Conservation (phyloP, 2,797 vertebrate species). For the Apogon hyalosoma region DNA sequence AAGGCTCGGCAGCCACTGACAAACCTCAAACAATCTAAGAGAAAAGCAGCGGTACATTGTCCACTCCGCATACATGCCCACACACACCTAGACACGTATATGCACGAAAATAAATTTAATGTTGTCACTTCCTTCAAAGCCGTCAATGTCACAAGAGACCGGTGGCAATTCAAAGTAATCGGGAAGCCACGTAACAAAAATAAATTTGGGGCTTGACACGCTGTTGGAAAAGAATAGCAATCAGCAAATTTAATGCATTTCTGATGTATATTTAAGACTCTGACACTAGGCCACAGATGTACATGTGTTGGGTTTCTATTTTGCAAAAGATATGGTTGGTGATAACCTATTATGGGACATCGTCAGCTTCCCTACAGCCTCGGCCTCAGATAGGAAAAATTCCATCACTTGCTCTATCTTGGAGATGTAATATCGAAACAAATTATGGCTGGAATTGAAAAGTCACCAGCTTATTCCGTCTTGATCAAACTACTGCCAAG, state of each 20-base stretch:
- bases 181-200: constrained; percentile 86
- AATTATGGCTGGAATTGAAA: constrained; percentile 99
- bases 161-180: constrained; percentile 93
- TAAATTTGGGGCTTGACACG: constrained; percentile 90
- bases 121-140: constrained; percentile 83
- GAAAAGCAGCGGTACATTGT: constrained; percentile 72
- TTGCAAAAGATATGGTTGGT: constrained; percentile 95
- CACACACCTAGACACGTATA: constrained; percentile 52
- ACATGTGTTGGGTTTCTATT: constrained; percentile 99
- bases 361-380: constrained; percentile 84
- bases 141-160: constrained; percentile 86
- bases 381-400: constrained; percentile 89
- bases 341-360: constrained; percentile 98
- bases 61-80: constrained; percentile 40
- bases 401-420: constrained; percentile 95
- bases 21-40: constrained; percentile 71
- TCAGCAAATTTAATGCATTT: constrained; percentile 99
- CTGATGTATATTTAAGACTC: constrained; percentile 96
- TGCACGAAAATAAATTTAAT: constrained; percentile 76
- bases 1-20: constrained; percentile 55
- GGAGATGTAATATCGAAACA: constrained; percentile 99
- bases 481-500: constrained; percentile 98
- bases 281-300: constrained; percentile 98
- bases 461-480: constrained; percentile 98
- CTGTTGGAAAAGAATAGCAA: constrained; percentile 95